Evolutionary conservation across 1,140 invertebrate genomes (phyloP).

Genomic region (Akabosia matsudoensis): DNA sequence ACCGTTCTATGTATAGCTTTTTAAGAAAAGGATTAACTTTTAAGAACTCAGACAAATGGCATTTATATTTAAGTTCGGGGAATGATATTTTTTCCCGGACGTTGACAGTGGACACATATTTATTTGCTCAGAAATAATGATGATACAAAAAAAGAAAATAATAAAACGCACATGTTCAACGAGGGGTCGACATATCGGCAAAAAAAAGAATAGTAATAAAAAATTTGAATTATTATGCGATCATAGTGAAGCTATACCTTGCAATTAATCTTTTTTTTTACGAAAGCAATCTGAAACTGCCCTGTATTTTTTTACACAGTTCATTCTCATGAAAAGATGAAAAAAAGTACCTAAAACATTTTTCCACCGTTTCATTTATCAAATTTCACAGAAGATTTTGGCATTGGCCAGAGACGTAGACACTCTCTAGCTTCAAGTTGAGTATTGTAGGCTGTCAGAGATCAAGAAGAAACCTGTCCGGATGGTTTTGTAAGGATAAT

Average conservation of each 20-base stretch:
- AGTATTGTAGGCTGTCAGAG: not conserved
- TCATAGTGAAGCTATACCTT: not conserved
- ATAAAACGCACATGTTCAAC: constrained; percentile 10
- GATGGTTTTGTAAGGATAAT: constrained; percentile 24
- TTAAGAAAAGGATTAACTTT: no score
- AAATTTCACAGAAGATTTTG: not conserved
- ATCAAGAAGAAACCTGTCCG: constrained; percentile 14
- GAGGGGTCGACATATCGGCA: constrained; percentile 18
- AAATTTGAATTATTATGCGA: not conserved
- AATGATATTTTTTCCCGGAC: not conserved
- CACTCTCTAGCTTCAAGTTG: no score
- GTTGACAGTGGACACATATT: not conserved
- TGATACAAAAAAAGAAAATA: constrained; percentile 17
- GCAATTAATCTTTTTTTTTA: not conserved
- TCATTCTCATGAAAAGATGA: no score
- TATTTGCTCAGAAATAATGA: constrained; percentile 20
- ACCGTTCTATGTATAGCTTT: no score
- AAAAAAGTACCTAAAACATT: no score
- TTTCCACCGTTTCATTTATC: not conserved
- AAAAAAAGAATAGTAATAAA: not conserved
- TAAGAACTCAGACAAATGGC: not conserved
- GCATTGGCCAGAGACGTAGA: not conserved
- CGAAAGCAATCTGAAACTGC: no score
- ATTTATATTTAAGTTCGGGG: not conserved
- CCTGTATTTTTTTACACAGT: no score